These are phyloP conservation scores for Microtus oregoni DNA, from an alignment of 2,113 vertebrate species.

Conservation along the genomic window DNA sequence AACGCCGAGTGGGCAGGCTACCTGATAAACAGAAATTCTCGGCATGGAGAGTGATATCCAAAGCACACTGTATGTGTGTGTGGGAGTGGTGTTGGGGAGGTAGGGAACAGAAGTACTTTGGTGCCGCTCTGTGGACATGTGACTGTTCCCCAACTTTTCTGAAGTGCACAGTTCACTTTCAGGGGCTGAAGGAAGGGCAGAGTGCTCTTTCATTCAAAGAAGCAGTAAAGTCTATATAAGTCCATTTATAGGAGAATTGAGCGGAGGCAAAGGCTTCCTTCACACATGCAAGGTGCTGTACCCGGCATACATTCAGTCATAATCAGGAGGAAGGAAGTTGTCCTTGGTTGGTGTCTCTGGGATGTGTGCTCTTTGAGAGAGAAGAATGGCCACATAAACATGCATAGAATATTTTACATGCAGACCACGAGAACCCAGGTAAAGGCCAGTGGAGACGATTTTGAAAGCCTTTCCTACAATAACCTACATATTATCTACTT, in stretches of 20 bases:
- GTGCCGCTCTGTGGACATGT: neutral
- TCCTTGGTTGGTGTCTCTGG: neutral
- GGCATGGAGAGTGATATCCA: neutral
- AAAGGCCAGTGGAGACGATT: neutral
- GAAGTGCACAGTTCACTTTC: neutral
- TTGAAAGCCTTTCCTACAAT: neutral
- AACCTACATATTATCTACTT: neutral
- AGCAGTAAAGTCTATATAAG: neutral
- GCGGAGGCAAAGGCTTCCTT: neutral
- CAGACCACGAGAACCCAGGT: neutral
- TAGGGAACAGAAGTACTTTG: neutral
- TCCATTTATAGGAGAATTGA: neutral
- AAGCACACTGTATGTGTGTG: neutral
- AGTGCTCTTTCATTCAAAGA: neutral
- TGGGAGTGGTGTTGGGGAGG: no score
- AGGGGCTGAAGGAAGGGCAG: neutral
- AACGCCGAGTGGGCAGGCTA: fast-evolving
- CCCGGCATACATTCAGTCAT: neutral
- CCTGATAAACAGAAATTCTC: neutral
- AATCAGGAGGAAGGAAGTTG: neutral
- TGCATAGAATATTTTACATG: neutral
- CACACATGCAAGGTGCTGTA: neutral
- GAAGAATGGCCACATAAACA: fast-evolving
- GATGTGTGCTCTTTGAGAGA: neutral
- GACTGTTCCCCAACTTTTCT: neutral